phyloP scores from a whole-genome alignment of 2,113 vertebrate genomes.

The Sinocyclocheilus anshuiensis region DNA sequence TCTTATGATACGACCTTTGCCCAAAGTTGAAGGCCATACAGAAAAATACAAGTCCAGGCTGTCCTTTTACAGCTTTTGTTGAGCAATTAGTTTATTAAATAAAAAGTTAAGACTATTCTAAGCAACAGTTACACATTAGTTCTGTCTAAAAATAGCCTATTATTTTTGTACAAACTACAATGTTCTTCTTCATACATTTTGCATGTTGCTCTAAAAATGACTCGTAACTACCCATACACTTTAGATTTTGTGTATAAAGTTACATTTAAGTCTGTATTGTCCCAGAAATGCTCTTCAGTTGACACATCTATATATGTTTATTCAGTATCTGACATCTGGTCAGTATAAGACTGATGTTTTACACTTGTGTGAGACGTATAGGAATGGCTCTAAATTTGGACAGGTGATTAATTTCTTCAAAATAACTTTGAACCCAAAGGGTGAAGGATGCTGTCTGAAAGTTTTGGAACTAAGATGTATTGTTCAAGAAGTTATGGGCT shows the following conservation, averaged over 20 bases:
- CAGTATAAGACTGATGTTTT: not conserved
- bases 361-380: not conserved
- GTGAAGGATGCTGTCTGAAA: slow-evolving; percentile 16
- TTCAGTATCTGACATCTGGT: not conserved
- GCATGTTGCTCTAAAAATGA: not conserved
- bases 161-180: not conserved
- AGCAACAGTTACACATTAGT: not conserved
- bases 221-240: not conserved
- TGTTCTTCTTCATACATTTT: not conserved
- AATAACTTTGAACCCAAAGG: slow-evolving; percentile 24
- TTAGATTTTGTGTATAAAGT: not conserved
- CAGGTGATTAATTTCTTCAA: slow-evolving; percentile 16
- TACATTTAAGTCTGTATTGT: not conserved
- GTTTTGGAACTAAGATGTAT: slow-evolving; percentile 18
- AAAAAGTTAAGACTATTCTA: not conserved
- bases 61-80: not conserved
- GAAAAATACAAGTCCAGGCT: not conserved
- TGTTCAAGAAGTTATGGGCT: not conserved
- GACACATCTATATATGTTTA: not conserved
- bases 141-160: not conserved
- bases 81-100: not conserved
- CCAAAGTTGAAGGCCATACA: slow-evolving; percentile 2
- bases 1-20: slow-evolving; percentile 22
- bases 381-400: not conserved
- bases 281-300: not conserved